Conservation (phyloP, 2,113 vertebrate species). For the Arizona elegans region DNA sequence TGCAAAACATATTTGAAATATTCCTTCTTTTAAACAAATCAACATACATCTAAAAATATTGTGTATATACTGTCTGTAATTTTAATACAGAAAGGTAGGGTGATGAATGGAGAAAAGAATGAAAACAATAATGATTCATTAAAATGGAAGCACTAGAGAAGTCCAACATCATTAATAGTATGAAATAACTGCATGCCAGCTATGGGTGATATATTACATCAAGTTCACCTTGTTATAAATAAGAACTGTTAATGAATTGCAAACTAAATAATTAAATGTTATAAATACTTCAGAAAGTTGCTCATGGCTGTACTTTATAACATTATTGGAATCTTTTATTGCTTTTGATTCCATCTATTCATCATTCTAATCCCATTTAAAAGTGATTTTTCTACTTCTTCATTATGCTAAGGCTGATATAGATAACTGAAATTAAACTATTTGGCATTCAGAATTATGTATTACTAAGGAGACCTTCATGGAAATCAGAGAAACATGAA, state of each 20-base stretch:
- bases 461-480: background rate
- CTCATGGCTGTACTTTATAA: background rate
- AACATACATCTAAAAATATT: background rate
- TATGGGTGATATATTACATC: background rate
- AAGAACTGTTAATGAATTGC: background rate
- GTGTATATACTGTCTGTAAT: background rate
- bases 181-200: background rate
- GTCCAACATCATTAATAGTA: background rate
- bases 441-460: background rate
- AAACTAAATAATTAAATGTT: background rate
- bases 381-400: background rate
- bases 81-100: background rate
- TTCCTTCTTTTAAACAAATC: background rate
- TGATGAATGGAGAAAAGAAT: background rate
- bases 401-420: background rate
- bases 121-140: background rate
- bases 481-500: background rate
- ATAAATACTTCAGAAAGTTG: background rate
- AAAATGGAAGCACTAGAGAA: background rate
- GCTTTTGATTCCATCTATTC: slow-evolving; percentile 3
- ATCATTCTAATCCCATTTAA: background rate
- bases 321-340: background rate
- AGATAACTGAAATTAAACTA: background rate
- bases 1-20: background rate
- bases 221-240: background rate